Evolutionary conservation across 2,113 vertebrate species (phyloP).

Genomic region (Marmota monax): DNA sequence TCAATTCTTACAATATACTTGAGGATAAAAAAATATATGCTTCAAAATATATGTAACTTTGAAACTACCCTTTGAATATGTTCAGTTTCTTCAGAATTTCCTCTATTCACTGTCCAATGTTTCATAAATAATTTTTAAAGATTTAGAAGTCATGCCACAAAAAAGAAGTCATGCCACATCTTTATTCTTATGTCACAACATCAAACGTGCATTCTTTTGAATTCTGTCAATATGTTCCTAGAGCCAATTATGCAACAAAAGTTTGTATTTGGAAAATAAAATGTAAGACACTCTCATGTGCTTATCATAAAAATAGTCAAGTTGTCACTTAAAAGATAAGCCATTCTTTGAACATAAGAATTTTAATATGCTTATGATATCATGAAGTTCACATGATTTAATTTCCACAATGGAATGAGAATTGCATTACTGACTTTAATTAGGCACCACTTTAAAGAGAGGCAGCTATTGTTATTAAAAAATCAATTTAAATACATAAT

Average conservation of each 20-base stretch:
- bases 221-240: slow-evolving; percentile 51
- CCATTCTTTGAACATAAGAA: slow-evolving; percentile 55
- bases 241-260: neutral
- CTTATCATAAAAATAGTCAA: slow-evolving; percentile 48
- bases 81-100: slow-evolving; percentile 70
- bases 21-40: slow-evolving; percentile 33
- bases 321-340: slow-evolving; percentile 57
- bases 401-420: slow-evolving; percentile 38
- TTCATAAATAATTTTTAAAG: slow-evolving; percentile 60
- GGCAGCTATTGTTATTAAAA: slow-evolving; percentile 49
- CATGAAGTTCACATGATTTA: slow-evolving; percentile 69
- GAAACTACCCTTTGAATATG: slow-evolving; percentile 45
- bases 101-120: slow-evolving; percentile 63
- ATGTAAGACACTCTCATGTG: neutral
- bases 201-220: slow-evolving; percentile 48
- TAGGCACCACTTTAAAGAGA: slow-evolving; percentile 38
- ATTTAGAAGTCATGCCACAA: slow-evolving; percentile 22
- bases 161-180: slow-evolving; percentile 1
- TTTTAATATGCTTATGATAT: slow-evolving; percentile 34
- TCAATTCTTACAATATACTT: slow-evolving; percentile 32
- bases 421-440: neutral
- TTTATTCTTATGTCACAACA: slow-evolving; percentile 68
- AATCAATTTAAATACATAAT: slow-evolving; percentile 60
- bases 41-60: slow-evolving; percentile 63
- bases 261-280: slow-evolving; percentile 34